These are phyloP conservation scores for Drosophila tristis DNA, from an alignment of 1,140 invertebrate species.

Conservation along the genomic window DNA sequence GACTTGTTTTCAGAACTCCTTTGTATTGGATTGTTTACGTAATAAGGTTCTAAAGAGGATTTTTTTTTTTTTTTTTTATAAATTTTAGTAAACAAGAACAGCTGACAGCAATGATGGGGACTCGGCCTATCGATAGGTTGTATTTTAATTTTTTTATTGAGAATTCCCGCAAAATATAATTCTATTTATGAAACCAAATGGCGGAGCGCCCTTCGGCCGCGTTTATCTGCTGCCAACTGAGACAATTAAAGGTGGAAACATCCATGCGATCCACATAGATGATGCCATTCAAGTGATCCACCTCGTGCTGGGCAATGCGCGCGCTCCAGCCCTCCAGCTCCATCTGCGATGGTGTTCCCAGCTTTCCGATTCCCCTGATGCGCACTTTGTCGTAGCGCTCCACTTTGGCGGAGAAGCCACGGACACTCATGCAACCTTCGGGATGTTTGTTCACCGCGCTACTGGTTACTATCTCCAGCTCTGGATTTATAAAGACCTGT, in stretches of 20 bases:
- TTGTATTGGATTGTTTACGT: no score
- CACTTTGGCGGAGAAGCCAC: conserved; percentile 88
- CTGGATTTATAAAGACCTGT: conserved; percentile 90
- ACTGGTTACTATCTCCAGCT: conserved; percentile 88
- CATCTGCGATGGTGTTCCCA: conserved; percentile 85
- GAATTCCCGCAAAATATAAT: background rate
- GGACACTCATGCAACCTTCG: conserved; percentile 90
- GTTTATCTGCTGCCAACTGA: conserved; percentile 58
- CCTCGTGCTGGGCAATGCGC: conserved; percentile 91
- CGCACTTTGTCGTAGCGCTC: conserved; percentile 87
- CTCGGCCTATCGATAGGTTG: no score
- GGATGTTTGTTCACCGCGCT: conserved; percentile 86
- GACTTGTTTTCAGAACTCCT: no score
- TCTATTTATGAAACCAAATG: conserved; percentile 62
- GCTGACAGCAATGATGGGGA: no score
- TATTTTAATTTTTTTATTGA: background rate
- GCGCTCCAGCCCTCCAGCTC: conserved; percentile 88
- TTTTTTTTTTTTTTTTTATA: no score
- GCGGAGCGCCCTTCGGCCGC: conserved; percentile 46
- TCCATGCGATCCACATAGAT: conserved; percentile 90
- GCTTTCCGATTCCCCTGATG: conserved; percentile 86
- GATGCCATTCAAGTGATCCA: conserved; percentile 90
- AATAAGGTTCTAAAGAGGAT: no score
- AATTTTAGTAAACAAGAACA: no score
- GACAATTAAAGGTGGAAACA: conserved; percentile 74